Conservation (phyloP, 2,113 vertebrate species). For the Phalacrocorax pelagicus region DNA sequence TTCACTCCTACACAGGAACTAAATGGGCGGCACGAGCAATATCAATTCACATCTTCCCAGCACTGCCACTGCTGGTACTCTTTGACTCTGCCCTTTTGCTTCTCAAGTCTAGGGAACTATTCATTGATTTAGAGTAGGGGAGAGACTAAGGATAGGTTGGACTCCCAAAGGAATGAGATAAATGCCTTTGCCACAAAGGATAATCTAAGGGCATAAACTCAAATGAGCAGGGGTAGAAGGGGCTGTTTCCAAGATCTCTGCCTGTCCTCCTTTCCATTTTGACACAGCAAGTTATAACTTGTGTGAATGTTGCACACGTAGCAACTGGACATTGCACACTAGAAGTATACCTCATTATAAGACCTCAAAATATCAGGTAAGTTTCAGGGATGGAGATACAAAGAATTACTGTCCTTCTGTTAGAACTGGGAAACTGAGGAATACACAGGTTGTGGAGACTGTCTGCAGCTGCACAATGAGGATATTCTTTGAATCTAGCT, state of each 20-base stretch:
- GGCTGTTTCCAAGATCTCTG: neutral
- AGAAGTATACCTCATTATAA: neutral
- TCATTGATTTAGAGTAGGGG: neutral
- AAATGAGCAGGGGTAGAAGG: neutral
- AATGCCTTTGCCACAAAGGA: neutral
- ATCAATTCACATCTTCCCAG: neutral
- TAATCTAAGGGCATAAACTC: neutral
- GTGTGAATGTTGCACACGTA: neutral
- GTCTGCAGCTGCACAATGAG: neutral
- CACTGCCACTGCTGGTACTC: neutral
- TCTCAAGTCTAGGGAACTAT: neutral
- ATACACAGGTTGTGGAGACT: neutral
- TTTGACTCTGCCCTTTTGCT: neutral
- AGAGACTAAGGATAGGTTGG: neutral
- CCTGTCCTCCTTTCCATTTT: neutral
- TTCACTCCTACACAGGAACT: neutral
- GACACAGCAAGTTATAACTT: neutral
- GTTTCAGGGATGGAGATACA: neutral
- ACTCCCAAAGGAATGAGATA: neutral
- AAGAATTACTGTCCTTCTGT: neutral
- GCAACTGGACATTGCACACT: fast-evolving
- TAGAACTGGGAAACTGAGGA: neutral
- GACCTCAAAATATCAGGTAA: neutral
- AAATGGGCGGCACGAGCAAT: neutral
- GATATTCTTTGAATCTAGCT: neutral